Evolutionary conservation across 2,888 invertebrate species (phyloP), one percentile per base, ranked within the genome.

Genomic region (Cheilosia pagana): DNA sequence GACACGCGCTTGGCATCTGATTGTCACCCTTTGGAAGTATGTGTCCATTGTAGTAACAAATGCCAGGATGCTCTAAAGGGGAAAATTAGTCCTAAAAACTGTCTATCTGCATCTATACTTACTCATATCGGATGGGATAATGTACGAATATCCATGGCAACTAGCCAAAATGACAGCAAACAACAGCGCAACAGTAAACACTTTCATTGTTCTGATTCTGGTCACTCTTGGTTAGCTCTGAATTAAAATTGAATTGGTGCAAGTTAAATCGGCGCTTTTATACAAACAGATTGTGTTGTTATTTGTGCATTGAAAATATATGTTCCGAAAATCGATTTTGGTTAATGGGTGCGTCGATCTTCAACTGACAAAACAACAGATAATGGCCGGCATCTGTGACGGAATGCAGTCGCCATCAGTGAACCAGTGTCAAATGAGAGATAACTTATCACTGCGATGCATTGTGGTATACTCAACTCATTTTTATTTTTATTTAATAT

Each of bases 31-130:
- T 85, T 25, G 87, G 63, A 28, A 88, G 41, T 19, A 88, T 65
- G 21, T 87, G 63, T 25, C 88, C 88, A 87, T 87, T 87, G 68
- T 79, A 88, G 76, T 87, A 87, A 55, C 88, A 88, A 52, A 87
- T 76, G 1, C 88, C 88, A 14, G 87, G 87, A 65, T 83, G 63
- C n/a, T 74, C 83, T 48, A 76, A 57, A 48, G 1, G 35, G 52
- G 4, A 4, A 63, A 21, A 70, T 23, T 55, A n/a, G 19, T 12
- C 0, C 25, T 19, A 14, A 10, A 14, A 10, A 67, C 0, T 31
- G 2, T 10, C 4, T n/a, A 7, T 5, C 4, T 3, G 12, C 7
- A 35, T 39, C 8, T 1, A n/a, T 21, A 82, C 78, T 83, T n/a
- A 83, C 82, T 48, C 3, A 63, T 41, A 41, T 52, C 72, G 7